Percentiles rank a stretch among this genome's conserved stretches.
Evolutionary conservation across 1,140 invertebrate genomes (phyloP).

Genomic region (Lordiphosa clarofinis): DNA sequence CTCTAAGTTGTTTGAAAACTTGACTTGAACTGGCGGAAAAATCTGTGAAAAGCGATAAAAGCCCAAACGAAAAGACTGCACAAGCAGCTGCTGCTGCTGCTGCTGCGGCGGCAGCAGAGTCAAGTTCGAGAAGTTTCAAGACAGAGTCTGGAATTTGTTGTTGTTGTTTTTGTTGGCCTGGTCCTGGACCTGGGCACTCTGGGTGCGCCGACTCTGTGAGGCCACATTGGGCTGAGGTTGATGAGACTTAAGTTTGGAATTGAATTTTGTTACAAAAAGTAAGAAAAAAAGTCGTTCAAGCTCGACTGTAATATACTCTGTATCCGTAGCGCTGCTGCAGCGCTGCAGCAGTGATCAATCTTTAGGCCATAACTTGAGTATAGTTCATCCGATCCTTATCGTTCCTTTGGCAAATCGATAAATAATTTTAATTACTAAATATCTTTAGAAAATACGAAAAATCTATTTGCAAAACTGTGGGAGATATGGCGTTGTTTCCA

Average conservation of each 20-base stretch:
- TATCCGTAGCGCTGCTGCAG: too few species aligned
- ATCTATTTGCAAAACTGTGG: too few species aligned
- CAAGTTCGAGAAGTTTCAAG: slow-evolving; percentile 32
- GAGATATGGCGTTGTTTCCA: too few species aligned
- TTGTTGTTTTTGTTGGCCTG: slow-evolving; percentile 24
- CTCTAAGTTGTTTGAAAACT: slow-evolving; percentile 19
- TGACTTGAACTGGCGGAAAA: slow-evolving; percentile 51
- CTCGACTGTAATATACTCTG: too few species aligned
- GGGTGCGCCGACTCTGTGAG: slow-evolving; percentile 24
- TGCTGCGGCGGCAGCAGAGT: slow-evolving; percentile 8
- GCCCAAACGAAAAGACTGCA: slow-evolving; percentile 29
- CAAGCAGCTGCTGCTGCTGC: slow-evolving; percentile 3
- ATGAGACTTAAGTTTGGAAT: too few species aligned
- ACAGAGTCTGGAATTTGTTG: slow-evolving; percentile 32
- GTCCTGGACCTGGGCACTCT: slow-evolving; percentile 13
- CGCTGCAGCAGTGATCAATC: too few species aligned
- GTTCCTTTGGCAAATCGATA: too few species aligned
- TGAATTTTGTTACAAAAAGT: neutral
- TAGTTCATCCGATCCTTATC: too few species aligned
- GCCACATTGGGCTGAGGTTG: slow-evolving; percentile 33
- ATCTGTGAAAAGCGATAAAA: slow-evolving; percentile 75
- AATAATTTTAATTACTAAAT: too few species aligned
- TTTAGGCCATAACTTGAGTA: too few species aligned
- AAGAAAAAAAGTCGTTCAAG: too few species aligned
- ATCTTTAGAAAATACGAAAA: too few species aligned